Percentiles rank a stretch among this genome's conserved stretches.
These are phyloP conservation scores for Myotis findleyi DNA, from an alignment of 2,797 vertebrate genomes.

Conservation along the genomic window DNA sequence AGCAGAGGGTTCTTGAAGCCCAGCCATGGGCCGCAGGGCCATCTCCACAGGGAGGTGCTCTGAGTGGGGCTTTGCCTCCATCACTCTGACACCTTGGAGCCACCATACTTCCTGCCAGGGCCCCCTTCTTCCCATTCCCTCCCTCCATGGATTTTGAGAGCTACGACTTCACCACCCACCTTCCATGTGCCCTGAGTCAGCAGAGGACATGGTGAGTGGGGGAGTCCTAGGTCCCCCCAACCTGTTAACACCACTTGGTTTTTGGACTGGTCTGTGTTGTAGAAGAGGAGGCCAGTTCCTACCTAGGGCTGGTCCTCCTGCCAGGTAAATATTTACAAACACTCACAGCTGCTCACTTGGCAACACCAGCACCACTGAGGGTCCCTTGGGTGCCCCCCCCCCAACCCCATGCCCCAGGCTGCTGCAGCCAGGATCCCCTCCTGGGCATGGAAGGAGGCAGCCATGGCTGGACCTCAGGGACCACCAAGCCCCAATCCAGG, in stretches of 20 bases:
- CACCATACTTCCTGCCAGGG: neutral
- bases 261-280: neutral
- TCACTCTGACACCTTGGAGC: neutral
- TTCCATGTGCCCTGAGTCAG: neutral
- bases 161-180: neutral
- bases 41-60: neutral
- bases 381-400: conserved; percentile 12
- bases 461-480: neutral
- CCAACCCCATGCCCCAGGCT: neutral
- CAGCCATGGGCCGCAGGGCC: neutral
- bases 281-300: neutral
- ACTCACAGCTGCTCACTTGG: conserved; percentile 56
- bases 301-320: neutral
- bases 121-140: neutral
- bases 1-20: neutral
- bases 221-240: neutral
- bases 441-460: neutral
- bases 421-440: conserved; percentile 6
- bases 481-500: neutral
- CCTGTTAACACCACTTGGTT: neutral
- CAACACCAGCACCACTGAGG: conserved; percentile 54
- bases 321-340: conserved; percentile 71
- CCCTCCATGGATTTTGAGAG: neutral
- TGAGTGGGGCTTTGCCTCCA: neutral
- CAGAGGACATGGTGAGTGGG: neutral